Evolutionary conservation across 2,797 vertebrate species (phyloP).

Genomic region (Mus spretus): DNA sequence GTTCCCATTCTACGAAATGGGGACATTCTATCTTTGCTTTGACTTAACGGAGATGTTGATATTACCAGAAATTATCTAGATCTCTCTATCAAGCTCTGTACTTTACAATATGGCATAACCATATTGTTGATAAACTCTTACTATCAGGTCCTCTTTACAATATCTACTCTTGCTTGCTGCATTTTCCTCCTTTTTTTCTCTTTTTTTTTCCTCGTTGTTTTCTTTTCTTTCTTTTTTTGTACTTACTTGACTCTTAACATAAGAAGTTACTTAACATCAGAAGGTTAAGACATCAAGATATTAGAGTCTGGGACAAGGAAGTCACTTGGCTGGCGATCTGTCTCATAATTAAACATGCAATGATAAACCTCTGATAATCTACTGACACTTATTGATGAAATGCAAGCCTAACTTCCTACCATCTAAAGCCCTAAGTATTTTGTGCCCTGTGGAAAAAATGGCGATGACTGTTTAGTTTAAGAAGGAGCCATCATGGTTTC

Average conservation of each 20-base stretch:
- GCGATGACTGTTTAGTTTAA: background rate
- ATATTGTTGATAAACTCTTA: background rate
- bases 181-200: background rate
- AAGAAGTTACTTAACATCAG: background rate
- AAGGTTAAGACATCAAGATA: background rate
- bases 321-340: background rate
- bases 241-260: background rate
- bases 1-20: background rate
- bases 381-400: background rate
- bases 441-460: background rate
- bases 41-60: background rate
- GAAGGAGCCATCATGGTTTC: background rate
- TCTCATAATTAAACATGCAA: background rate
- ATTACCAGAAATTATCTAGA: background rate
- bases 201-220: background rate
- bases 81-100: background rate
- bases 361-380: background rate
- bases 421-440: background rate
- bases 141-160: background rate
- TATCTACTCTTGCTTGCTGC: background rate
- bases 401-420: background rate
- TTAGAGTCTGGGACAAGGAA: background rate
- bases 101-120: background rate
- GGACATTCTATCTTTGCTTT: background rate
- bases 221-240: background rate